Base-by-base conservation (phyloP, 2,888 invertebrate genomes). In the Antitype chi region DNA sequence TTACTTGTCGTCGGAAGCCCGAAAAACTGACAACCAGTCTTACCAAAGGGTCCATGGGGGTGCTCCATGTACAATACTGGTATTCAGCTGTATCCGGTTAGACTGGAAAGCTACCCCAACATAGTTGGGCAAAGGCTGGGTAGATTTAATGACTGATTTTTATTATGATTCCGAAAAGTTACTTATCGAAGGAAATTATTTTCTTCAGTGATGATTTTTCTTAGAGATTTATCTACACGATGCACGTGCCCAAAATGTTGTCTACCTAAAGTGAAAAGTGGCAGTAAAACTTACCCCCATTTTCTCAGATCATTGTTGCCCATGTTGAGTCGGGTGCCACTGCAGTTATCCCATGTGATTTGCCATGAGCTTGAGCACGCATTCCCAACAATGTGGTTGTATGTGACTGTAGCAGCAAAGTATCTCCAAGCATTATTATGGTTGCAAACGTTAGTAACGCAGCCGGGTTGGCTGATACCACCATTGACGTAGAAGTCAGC, bases 401-500 rank as follows among this genome's bases (percentile, higher is more conserved):
- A 78, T 0, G 90, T 87, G 1, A 96, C 90, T 0, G 93, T 91
- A 9, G 95, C 87, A 52, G 94, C 94, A 25, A 95, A 95, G 11
- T 93, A 82, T 68, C 93, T 91, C 92, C 93, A 95, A 11, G 95
- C 92, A 11, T 94, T 93, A 75, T 94, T 92, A 81, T 95, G 95
- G 81, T 93, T 90, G 85, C 95, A 95, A 5, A 94, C 32, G 62
- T 86, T 91, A 9, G 90, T 89, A 0, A 91, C 2, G 72, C 95
- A 96, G 3, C 93, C 94, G 2, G 95, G 95, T 71, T 95, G 94
- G n/a, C 90, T 90, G 71, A 85, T 92, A 0, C 97, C 97, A 63
- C 96, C 96, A 83, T 97, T 97, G 38, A 97, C 97, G 95, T 97
- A 97, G 91, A 97, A 97, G 90, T 97, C 97, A 3, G 91, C 97